Base-by-base conservation (phyloP, 2,888 invertebrate species). In the Gastrophysa polygoni region DNA sequence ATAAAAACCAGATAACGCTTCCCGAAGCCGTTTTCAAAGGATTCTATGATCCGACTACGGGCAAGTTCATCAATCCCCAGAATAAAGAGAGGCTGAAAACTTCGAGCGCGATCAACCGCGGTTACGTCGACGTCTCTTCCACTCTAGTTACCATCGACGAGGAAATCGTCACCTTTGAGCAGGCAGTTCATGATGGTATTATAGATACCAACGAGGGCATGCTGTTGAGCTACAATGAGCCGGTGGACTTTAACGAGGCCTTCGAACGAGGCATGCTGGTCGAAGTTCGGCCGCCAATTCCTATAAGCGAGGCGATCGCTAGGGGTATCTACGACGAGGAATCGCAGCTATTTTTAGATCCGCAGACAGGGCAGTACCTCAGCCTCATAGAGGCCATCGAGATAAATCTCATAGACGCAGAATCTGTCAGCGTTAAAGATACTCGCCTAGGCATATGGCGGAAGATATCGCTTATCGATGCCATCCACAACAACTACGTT, bases 11-110 rank as follows among this genome's bases (percentile, higher is more conserved):
- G 79, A 88, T 93, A 67, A 92, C 92, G 63, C 83, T 95, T 24
- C 92, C 93, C 0, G 94, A 95, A 82, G 95, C 95, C 1, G 90
- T 96, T n/a, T 91, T 91, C 75, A 91, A 92, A 81, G 95, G 95
- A n/a, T 88, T 92, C 67, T 95, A 95, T 76, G 93, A 96, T 83
- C 90, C 92, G 0, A 87, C 88, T 72, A 89, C 91, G 32, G 95
- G 95, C 49, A 89, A 91, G 75, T 92, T 94, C 76, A 89, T 89
- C 34, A 91, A 91, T 78, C 90, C 92, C 1, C 86, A 88, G 73
- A 91, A 89, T n/a, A 89, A 89, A 72, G 91, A 92, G 79, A 89
- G 91, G 77, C 81, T 95, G 64, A 88, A 90, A 68, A 90, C 93
- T 55, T 91, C 93, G 80, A 88, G 91, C 72, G 95, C 96, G 57